These are phyloP conservation scores for Ecdyonurus torrentis DNA, from an alignment of 2,888 invertebrate genomes.

Conservation along the genomic window DNA sequence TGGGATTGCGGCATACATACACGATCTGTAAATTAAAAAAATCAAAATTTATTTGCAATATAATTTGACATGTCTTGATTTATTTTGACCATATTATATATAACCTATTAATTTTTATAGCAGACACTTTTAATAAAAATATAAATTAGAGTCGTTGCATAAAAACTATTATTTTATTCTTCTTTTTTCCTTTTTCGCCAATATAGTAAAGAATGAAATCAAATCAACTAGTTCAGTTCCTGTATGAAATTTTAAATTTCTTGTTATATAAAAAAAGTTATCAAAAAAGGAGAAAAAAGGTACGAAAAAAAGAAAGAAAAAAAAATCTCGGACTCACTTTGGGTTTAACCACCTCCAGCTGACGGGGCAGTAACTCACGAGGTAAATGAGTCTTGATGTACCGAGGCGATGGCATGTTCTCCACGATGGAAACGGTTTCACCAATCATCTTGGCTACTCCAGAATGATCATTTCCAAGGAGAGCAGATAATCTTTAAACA, in stretches of 20 bases:
- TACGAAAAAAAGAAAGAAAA: too few species aligned
- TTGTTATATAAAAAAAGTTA: too few species aligned
- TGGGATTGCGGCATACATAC: slow-evolving; percentile 76
- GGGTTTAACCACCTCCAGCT: slow-evolving; percentile 44
- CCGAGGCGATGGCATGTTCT: slow-evolving; percentile 47
- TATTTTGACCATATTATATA: background rate
- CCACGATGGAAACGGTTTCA: slow-evolving; percentile 54
- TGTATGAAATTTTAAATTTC: too few species aligned
- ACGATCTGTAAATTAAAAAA: slow-evolving; percentile 44
- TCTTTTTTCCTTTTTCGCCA: background rate
- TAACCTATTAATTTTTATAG: background rate
- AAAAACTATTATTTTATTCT: too few species aligned
- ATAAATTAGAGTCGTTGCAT: too few species aligned
- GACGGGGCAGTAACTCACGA: slow-evolving; percentile 46
- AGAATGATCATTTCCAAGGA: slow-evolving; percentile 20
- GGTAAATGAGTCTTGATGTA: slow-evolving; percentile 62
- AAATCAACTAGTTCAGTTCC: too few species aligned
- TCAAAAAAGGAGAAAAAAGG: too few species aligned
- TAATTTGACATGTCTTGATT: background rate
- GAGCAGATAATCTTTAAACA: slow-evolving; percentile 19
- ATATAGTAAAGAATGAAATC: too few species aligned
- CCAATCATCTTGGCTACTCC: slow-evolving; percentile 27
- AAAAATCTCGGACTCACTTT: too few species aligned
- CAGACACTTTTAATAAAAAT: too few species aligned
- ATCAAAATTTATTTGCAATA: too few species aligned